These are phyloP conservation scores for Neolamprologus sp. DNA, from an alignment of 2,113 vertebrate species.

Conservation along the genomic window DNA sequence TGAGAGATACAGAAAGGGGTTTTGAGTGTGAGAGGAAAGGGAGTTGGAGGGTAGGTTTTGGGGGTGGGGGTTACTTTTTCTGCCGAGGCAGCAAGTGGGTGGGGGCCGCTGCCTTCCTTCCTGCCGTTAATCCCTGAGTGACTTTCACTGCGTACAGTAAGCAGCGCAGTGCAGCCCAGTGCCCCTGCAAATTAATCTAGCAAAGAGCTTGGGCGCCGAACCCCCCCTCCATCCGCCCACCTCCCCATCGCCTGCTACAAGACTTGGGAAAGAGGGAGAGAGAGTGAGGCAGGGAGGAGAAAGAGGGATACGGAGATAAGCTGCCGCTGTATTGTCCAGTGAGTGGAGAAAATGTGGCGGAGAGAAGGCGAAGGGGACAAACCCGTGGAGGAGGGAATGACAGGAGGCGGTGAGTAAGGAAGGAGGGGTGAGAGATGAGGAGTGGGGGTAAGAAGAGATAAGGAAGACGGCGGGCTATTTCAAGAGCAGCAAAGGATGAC, in stretches of 20 bases:
- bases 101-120: constrained; percentile 25
- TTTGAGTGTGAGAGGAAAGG: constrained; percentile 9
- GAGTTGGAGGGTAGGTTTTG: constrained; percentile 11
- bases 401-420: neutral
- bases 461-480: constrained; percentile 28
- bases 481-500: constrained; percentile 21
- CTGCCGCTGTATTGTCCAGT: constrained; percentile 17
- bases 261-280: neutral
- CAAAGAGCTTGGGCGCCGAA: constrained; percentile 50
- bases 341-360: neutral
- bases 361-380: constrained; percentile 14
- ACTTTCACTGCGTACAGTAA: constrained; percentile 68
- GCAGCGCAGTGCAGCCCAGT: constrained; percentile 32
- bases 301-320: constrained; percentile 10
- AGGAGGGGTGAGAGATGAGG: neutral
- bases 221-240: neutral
- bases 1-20: constrained; percentile 25
- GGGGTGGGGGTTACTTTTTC: constrained; percentile 2
- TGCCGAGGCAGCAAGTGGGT: constrained; percentile 61
- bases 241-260: neutral
- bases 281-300: neutral
- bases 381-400: neutral
- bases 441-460: neutral
- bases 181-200: constrained; percentile 68
- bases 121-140: constrained; percentile 68